Percentiles rank a stretch among this genome's conserved stretches.
phyloP scores from a whole-genome alignment of 2,797 vertebrate genomes.

The Psittacula derbiana region DNA sequence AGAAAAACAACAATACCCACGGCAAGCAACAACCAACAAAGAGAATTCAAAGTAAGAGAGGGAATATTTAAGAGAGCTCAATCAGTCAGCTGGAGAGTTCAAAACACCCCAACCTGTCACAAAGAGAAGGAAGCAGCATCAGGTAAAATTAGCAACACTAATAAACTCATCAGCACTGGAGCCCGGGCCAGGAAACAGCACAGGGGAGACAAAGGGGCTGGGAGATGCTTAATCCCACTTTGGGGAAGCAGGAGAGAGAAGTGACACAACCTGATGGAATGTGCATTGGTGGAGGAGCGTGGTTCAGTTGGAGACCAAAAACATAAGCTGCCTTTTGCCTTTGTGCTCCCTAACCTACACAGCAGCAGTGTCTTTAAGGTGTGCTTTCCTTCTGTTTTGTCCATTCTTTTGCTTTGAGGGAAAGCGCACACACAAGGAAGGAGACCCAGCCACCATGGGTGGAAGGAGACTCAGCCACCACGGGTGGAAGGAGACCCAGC shows the following conservation, averaged over 20 bases:
- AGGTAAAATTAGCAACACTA: conserved; percentile 61
- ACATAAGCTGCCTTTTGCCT: neutral
- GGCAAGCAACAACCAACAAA: conserved; percentile 30
- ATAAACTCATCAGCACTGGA: conserved; percentile 31
- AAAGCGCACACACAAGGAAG: neutral
- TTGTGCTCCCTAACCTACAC: neutral
- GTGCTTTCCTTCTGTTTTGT: neutral
- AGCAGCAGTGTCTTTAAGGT: neutral
- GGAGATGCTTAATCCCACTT: neutral
- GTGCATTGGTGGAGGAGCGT: neutral
- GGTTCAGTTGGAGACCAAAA: neutral
- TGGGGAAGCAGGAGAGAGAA: neutral
- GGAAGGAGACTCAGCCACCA: neutral
- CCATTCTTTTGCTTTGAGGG: neutral
- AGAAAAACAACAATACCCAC: neutral
- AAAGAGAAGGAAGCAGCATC: conserved; percentile 29
- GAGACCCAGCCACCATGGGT: neutral
- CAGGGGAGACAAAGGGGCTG: neutral
- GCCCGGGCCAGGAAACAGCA: neutral
- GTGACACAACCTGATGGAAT: neutral
- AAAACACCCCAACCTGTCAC: conserved; percentile 29
- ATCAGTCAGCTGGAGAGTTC: conserved; percentile 43
- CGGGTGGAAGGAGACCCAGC: neutral
- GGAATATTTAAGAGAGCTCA: conserved; percentile 46
- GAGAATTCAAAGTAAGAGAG: conserved; percentile 9